Evolutionary conservation across 2,888 invertebrate genomes (phyloP), one percentile per base, ranked within the genome.

Genomic region (Caenorhabditis sp.): DNA sequence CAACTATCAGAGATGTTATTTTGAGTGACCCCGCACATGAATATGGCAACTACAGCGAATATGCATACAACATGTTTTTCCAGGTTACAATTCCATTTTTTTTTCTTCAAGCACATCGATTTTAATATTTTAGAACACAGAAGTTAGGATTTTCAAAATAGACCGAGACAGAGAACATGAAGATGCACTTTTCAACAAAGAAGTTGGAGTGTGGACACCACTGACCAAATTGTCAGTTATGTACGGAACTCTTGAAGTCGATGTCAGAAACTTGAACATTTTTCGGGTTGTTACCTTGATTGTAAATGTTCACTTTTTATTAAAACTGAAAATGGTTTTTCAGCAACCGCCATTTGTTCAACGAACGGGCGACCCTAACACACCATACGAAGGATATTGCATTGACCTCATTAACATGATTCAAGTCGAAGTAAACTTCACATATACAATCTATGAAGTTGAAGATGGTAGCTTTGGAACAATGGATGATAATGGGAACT

Each of bases 381-480:
- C 67, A 8, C 87, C 72, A 0, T 88, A 85, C 60, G 87, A 88
- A 70, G 98, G 98, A 8, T 98, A 97, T 92, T 98, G 98, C 92
- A 96, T 98, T 82, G 98, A 98, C 91, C 93, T 98, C 22, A 95
- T 98, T 40, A 94, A 97, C 88, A 95, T 95, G 92, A 96, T 98
- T 72, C 81, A 95, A 37, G 94, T 95, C 72, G 95, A 95, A 68
- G 94, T 97, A 0, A 94, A 95, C 68, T 97, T 98, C 91, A 96
- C 96, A 89, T 98, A 97, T 92, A 96, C 96, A 90, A 95, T 97
- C 84, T 94, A 94, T 64, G 94, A 95, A 74, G 89, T 89, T 11
- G 87, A 95, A 13, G 97, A 97, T 91, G 95, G 95, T 0, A 94
- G 95, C 87, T 97, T 96, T 90, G 98, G 98, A 0, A 95, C 95